Conservation (phyloP, 1,140 invertebrate genomes). For the Philopotamus ludificatus region DNA sequence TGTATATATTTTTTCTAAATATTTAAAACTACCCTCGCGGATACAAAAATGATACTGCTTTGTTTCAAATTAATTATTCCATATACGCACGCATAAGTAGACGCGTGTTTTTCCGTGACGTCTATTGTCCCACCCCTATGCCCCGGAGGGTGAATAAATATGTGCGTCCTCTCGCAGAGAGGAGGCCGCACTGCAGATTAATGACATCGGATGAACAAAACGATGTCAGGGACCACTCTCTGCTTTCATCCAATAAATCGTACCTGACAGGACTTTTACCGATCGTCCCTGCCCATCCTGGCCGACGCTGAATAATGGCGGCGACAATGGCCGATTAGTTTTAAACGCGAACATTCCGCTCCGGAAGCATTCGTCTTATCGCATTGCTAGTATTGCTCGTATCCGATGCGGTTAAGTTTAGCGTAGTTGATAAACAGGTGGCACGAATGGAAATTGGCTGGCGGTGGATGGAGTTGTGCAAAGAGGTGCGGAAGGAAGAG, state of each 20-base stretch:
- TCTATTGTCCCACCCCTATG: neutral
- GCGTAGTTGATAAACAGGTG: neutral
- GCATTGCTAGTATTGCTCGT: conserved; percentile 3
- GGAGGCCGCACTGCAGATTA: conserved; percentile 10
- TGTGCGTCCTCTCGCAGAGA: neutral
- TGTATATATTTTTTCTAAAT: too few relatives aligned
- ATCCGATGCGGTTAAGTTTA: neutral
- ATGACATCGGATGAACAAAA: conserved; percentile 9
- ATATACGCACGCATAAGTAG: too few relatives aligned
- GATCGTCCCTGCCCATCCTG: neutral
- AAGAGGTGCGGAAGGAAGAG: conserved; percentile 21
- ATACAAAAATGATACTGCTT: too few relatives aligned
- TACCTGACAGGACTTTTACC: neutral
- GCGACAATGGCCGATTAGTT: neutral
- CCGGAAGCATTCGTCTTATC: too few relatives aligned
- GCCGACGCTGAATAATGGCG: neutral
- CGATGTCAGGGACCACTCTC: conserved; percentile 20
- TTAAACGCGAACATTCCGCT: neutral
- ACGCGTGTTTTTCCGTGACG: too few relatives aligned
- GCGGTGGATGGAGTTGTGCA: conserved; percentile 4
- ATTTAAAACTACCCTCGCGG: too few relatives aligned
- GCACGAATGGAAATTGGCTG: neutral
- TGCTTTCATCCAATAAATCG: conserved; percentile 3
- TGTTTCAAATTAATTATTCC: too few relatives aligned
- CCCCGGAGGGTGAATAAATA: conserved; percentile 10